Percentiles rank a stretch among this genome's conserved stretches.
Conservation (phyloP, 2,888 invertebrate species). For the Drosophila neonasuta region DNA sequence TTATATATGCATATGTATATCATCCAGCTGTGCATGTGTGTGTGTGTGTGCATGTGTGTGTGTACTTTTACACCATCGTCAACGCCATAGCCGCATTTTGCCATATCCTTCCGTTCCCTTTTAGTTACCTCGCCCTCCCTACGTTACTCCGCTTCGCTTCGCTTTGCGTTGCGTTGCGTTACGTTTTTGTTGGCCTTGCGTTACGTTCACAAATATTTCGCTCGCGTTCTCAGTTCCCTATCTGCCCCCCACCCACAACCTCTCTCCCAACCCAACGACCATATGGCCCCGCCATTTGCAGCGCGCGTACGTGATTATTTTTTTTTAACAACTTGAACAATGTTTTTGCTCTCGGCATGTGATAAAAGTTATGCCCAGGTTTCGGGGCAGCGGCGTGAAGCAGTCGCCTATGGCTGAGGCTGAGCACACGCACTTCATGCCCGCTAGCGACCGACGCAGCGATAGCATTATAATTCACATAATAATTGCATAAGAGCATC, state of each 20-base stretch:
- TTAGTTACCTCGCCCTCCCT: conserved; percentile 10
- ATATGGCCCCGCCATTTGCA: conserved; percentile 59
- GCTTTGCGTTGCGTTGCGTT: conserved; percentile 32
- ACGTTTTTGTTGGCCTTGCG: conserved; percentile 58
- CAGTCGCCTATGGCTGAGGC: conserved; percentile 41
- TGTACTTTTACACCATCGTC: conserved; percentile 55
- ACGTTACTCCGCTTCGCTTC: conserved; percentile 22
- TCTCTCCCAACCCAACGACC: conserved; percentile 9
- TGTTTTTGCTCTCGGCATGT: conserved; percentile 63
- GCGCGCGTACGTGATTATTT: conserved; percentile 73
- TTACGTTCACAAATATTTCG: conserved; percentile 64
- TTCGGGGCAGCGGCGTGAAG: neutral
- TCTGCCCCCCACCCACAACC: neutral
- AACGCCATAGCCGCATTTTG: conserved; percentile 69
- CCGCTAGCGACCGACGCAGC: conserved; percentile 40
- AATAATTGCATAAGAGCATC: conserved; percentile 37
- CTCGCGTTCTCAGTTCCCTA: conserved; percentile 42
- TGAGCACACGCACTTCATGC: conserved; percentile 43
- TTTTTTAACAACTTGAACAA: conserved; percentile 72
- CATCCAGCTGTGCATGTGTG: conserved; percentile 4
- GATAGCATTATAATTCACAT: conserved; percentile 45
- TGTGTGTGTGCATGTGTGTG: conserved; percentile 27
- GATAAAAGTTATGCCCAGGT: conserved; percentile 63
- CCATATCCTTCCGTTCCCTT: conserved; percentile 68
- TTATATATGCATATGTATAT: conserved; percentile 27